Percentiles rank a stretch among this genome's conserved stretches.
Conservation (phyloP, 2,797 vertebrate genomes). For the Coluber constrictor region DNA sequence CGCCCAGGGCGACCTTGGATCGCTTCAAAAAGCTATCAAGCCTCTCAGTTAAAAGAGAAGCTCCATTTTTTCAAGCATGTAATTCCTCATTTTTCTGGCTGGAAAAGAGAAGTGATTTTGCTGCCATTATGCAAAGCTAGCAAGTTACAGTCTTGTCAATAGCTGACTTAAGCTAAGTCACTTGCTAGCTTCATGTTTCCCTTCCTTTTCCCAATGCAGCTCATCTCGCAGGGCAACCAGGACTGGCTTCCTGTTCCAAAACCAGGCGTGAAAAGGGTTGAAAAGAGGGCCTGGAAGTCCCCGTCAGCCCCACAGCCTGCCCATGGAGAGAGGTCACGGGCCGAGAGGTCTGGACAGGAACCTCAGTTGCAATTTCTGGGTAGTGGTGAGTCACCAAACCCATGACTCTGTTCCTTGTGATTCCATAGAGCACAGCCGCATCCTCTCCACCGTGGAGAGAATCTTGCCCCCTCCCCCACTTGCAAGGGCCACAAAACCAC, state of each 20-base stretch:
- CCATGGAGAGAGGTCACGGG: fast-evolving
- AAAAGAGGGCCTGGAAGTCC: background rate
- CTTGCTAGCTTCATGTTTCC: background rate
- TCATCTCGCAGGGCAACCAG: background rate
- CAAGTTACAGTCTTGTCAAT: background rate
- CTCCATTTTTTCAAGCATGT: background rate
- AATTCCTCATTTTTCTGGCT: background rate
- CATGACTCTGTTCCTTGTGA: background rate
- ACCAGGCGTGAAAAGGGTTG: fast-evolving
- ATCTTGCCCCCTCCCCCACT: background rate
- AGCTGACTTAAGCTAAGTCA: background rate
- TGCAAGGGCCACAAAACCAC: background rate
- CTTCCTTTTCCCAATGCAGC: background rate
- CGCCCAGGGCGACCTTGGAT: background rate
- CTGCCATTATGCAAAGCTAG: background rate
- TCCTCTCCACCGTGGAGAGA: background rate
- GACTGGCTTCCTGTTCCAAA: background rate
- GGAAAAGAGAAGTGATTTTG: background rate
- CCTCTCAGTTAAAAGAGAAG: too few species aligned
- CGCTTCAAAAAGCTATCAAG: too few species aligned
- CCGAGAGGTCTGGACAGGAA: background rate
- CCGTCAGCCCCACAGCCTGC: background rate
- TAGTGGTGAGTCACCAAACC: background rate
- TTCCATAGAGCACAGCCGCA: background rate
- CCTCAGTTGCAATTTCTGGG: background rate